These are phyloP conservation scores for Drosophila anceps DNA, from an alignment of 2,888 invertebrate genomes.

Conservation along the genomic window DNA sequence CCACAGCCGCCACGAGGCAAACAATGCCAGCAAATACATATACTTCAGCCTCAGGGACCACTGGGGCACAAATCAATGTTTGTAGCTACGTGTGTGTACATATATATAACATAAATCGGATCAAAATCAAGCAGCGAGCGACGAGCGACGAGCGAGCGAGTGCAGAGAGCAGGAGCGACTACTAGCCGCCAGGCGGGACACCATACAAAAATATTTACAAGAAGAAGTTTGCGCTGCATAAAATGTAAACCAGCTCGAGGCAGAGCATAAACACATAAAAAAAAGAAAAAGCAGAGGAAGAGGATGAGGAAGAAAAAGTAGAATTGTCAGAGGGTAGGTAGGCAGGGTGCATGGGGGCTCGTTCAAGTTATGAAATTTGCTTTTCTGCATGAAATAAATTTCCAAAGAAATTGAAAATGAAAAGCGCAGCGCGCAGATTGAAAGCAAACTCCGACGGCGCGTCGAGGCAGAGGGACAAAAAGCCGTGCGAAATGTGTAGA, in stretches of 20 bases:
- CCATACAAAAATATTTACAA: constrained; percentile 73
- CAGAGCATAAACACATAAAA: constrained; percentile 67
- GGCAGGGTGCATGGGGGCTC: not conserved
- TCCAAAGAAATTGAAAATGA: constrained; percentile 72
- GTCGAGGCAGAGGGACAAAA: constrained; percentile 48
- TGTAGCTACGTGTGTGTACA: constrained; percentile 38
- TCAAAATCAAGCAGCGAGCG: constrained; percentile 42
- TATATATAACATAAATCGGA: constrained; percentile 59
- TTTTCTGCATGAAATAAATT: constrained; percentile 73
- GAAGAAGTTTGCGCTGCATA: constrained; percentile 59
- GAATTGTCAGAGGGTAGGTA: constrained; percentile 22
- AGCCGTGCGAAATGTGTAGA: constrained; percentile 50
- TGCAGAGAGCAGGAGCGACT: not conserved
- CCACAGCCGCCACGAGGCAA: constrained; percentile 68
- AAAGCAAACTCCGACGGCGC: constrained; percentile 61
- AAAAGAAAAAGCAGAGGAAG: constrained; percentile 17
- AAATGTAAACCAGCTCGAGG: constrained; percentile 61
- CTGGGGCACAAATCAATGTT: constrained; percentile 51
- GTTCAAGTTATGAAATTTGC: constrained; percentile 68
- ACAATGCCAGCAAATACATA: constrained; percentile 37
- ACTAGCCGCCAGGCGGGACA: constrained; percentile 39
- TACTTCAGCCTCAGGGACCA: constrained; percentile 31
- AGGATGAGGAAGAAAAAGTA: not conserved
- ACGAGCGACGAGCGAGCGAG: constrained; percentile 14
- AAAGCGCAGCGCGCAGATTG: constrained; percentile 72